A percentile compares a stretch with the other conserved stretches of the same genome.
These are phyloP conservation scores for Penaeus monodon DNA, from an alignment of 2,888 invertebrate genomes.

Conservation along the genomic window DNA sequence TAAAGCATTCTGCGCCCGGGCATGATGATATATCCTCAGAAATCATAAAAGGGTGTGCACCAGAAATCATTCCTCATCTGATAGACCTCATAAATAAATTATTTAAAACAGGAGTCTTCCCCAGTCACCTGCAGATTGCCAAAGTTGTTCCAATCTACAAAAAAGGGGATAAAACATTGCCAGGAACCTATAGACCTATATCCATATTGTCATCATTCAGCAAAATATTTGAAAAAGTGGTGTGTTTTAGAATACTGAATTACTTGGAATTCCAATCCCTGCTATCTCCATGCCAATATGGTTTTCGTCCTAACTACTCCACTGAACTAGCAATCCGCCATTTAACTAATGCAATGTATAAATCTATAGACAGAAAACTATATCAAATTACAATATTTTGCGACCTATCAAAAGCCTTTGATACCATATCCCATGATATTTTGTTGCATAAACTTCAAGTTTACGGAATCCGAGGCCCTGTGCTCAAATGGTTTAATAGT, in stretches of 20 bases:
- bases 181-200: background rate
- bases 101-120: background rate
- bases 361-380: no score
- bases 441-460: no score
- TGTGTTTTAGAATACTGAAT: background rate
- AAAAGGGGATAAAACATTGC: background rate
- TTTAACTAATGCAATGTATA: no score
- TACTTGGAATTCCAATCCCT: background rate
- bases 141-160: background rate
- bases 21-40: background rate
- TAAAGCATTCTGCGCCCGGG: no score
- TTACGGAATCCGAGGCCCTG: no score
- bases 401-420: no score
- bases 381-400: no score
- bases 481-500: no score
- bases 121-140: background rate
- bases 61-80: background rate
- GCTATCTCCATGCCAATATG: no score
- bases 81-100: background rate
- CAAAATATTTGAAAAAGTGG: slow-evolving; percentile 18
- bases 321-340: no score
- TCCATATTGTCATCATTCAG: background rate
- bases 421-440: no score
- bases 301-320: no score
- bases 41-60: background rate